Evolutionary conservation across 2,797 vertebrate genomes (phyloP), one percentile per base, ranked within the genome.

Genomic region (Enteromius fasciolatus): DNA sequence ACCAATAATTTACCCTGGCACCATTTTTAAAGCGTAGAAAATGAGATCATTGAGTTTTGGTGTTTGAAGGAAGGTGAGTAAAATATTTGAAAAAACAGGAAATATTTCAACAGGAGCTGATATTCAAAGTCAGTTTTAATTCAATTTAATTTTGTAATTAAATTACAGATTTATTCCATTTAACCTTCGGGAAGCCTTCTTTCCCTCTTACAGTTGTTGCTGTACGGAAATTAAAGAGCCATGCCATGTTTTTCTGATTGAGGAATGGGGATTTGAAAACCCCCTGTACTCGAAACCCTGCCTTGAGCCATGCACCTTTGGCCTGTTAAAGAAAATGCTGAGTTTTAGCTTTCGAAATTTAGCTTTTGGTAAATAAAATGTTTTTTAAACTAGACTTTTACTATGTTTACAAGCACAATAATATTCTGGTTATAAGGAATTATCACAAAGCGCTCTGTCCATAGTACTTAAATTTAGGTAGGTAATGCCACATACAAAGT

Each of bases 1-100:
- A 69, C 61, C 86, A 90, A 87, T 88, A 87, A 87, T 90, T 92
- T 90, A 85, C 89, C 87, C 87, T 92, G 92, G 91, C 92, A 87
- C 44, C 12, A 81, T 44, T 88, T 85, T 88, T 69, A 90, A 90
- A 88, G 87, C 82, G 85, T 85, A 89, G 77, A 82, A 89, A 88
- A 89, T 92, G 90, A 92, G 90, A 90, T 91, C 91, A 91, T 81
- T 80, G 18, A 59, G 46, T 89, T 76, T 86, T 46, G 28, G 57
- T 48, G 41, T 28, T 70, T 86, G 85, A 81, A 80, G 83, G 83
- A 88, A 83, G 72, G 36, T 48, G 25, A 88, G 54, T 68, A 72
- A 75, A 85, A 76, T 59, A 1, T 74, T 61, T 9, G 0, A 36
- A 50, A 61, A 78, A 48, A 52, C 69, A 23, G 87, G 84, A 86